These are phyloP conservation scores for Rhopalosiphum nymphaeae DNA, from an alignment of 2,888 invertebrate genomes.

Conservation along the genomic window DNA sequence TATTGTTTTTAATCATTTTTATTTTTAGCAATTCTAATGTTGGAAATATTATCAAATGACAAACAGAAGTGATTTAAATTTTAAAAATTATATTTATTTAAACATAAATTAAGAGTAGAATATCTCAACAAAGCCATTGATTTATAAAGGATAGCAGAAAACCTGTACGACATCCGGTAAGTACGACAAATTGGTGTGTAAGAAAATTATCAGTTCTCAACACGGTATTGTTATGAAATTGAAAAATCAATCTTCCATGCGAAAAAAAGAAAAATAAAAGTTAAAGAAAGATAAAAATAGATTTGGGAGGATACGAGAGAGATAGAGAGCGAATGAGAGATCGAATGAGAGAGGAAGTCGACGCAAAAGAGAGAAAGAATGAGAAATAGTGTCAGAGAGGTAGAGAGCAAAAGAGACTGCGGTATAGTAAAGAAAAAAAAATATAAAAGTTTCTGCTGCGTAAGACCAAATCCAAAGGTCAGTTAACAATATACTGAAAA, in stretches of 20 bases:
- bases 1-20: not conserved
- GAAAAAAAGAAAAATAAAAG: not conserved
- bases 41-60: not conserved
- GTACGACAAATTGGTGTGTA: constrained; percentile 45
- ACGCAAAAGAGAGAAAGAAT: not conserved
- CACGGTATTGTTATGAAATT: constrained; percentile 3
- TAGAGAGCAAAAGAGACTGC: not conserved
- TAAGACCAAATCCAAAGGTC: constrained; percentile 16
- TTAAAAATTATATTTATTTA: not conserved
- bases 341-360: too few relatives aligned
- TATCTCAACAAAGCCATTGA: not conserved
- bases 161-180: constrained; percentile 35
- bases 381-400: not conserved
- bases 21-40: not conserved
- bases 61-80: constrained; percentile 13
- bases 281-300: not conserved
- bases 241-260: constrained; percentile 38
- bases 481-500: constrained; percentile 37
- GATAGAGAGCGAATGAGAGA: not conserved
- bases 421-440: not conserved
- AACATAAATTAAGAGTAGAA: not conserved
- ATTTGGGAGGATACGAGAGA: not conserved
- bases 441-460: constrained; percentile 39
- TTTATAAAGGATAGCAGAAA: constrained; percentile 18
- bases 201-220: constrained; percentile 37